phyloP scores from a whole-genome alignment of 2,888 invertebrate genomes.

The Lamellibrachia columna region DNA sequence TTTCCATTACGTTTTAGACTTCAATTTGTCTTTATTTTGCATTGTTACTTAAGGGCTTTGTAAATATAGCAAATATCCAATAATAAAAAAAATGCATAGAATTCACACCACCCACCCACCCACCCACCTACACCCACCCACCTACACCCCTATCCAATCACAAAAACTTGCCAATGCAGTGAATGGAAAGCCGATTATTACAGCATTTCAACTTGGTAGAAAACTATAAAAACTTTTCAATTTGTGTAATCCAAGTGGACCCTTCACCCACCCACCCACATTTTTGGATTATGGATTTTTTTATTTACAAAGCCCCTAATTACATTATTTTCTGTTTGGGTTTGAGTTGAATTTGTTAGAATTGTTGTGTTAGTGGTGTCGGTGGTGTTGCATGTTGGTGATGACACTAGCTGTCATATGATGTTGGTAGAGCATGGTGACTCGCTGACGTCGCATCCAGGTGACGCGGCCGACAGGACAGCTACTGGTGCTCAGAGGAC shows the following conservation, averaged over 20 bases:
- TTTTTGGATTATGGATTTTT: too few relatives aligned
- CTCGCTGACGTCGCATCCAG: background rate
- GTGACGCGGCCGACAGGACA: background rate
- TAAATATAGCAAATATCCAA: background rate
- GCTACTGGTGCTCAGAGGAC: background rate
- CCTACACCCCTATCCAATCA: too few relatives aligned
- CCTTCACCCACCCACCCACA: too few relatives aligned
- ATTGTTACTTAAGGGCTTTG: background rate
- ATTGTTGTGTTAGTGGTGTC: background rate
- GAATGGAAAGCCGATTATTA: too few relatives aligned
- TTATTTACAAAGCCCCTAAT: background rate
- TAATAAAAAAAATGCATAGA: too few relatives aligned
- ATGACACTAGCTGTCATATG: background rate
- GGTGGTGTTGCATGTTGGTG: background rate
- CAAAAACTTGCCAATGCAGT: too few relatives aligned
- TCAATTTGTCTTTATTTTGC: background rate
- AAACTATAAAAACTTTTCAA: constrained; percentile 7
- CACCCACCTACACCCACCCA: too few relatives aligned
- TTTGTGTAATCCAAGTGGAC: background rate
- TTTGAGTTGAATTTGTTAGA: constrained; percentile 8
- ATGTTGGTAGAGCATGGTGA: background rate
- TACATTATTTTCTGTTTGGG: background rate
- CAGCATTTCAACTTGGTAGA: background rate
- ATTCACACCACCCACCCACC: too few relatives aligned
- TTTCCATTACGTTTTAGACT: background rate